Base-by-base conservation (phyloP, 1,140 invertebrate genomes). In the Aphis gossypii region DNA sequence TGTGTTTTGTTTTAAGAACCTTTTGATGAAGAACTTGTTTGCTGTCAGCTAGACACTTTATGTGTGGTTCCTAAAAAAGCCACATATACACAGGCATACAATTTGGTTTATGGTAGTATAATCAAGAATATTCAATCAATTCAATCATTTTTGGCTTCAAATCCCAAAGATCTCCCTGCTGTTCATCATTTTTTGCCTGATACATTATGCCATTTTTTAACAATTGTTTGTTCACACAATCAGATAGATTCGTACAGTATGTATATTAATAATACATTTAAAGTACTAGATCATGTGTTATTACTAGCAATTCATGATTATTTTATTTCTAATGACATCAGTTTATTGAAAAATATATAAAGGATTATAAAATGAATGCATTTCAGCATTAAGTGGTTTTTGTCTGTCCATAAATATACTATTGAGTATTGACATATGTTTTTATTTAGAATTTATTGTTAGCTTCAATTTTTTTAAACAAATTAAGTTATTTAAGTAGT, bases 231-330 rank as follows among this genome's bases (percentile, higher is more conserved):
- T 86, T 93, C 92, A 18, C 92, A 93, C 30, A 93, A 86, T 54
- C 92, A 93, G 86, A 93, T 93, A 44, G 92, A 93, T 93, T 93
- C 92, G 1, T 93, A 56, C 86, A 86, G 92, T 93, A 93, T 51
- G 92, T 84, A 93, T 18, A 48, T 41, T 60, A 41, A 44, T 86
- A 86, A 30, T 86, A 41, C 25, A 44, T 84, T 35, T 7, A 88
- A 1, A 30, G 1, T 6, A 89, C 88, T 89, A 38, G 14, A 18
- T 51, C 9, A 6, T 56, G 23, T 56, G 20, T 20, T 86, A 46
- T n/a, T 86, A 35, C n/a, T 9, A 23, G 38, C 7, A 44, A 44
- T 35, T 82, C n/a, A 82, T n/a, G 38, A 84, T n/a, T 18, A 76
- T n/a, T 76, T 76, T 76, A 20, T 30, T 76, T 35, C 9, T 60